phyloP scores from a whole-genome alignment of 2,113 vertebrate genomes.

The Indicator indicator region DNA sequence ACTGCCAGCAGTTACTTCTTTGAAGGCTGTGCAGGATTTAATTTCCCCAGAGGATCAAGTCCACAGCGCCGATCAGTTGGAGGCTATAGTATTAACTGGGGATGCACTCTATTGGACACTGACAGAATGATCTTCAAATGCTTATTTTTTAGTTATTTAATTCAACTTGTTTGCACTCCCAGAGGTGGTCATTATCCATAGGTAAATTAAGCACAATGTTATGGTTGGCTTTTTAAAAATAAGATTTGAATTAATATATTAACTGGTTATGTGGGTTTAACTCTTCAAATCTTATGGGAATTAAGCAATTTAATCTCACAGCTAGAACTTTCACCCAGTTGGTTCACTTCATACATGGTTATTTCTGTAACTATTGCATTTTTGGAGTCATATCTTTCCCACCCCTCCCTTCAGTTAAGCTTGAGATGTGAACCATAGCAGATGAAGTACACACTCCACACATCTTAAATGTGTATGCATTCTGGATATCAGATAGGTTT shows the following conservation, averaged over 20 bases:
- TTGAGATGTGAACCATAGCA: not conserved
- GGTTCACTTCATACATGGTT: not conserved
- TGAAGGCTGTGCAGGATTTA: not conserved
- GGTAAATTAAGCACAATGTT: not conserved
- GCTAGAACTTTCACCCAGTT: not conserved
- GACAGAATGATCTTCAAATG: not conserved
- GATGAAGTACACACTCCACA: not conserved
- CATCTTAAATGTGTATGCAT: not conserved
- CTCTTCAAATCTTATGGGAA: not conserved
- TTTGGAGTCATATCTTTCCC: not conserved
- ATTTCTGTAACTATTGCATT: constrained; percentile 6
- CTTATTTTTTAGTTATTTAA: not conserved
- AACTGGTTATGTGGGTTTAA: not conserved
- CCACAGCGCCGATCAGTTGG: not conserved
- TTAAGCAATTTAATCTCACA: not conserved
- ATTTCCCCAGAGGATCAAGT: not conserved
- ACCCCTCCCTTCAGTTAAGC: not conserved
- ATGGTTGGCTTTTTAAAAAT: not conserved
- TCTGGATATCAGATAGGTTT: not conserved
- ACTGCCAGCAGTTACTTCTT: not conserved
- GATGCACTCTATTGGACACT: not conserved
- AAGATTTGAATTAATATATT: not conserved
- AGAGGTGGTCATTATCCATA: not conserved
- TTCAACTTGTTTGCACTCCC: not conserved
- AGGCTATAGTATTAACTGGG: not conserved